Evolutionary conservation across 1,140 invertebrate species (phyloP).

Genomic region (Drosophila sechellia): DNA sequence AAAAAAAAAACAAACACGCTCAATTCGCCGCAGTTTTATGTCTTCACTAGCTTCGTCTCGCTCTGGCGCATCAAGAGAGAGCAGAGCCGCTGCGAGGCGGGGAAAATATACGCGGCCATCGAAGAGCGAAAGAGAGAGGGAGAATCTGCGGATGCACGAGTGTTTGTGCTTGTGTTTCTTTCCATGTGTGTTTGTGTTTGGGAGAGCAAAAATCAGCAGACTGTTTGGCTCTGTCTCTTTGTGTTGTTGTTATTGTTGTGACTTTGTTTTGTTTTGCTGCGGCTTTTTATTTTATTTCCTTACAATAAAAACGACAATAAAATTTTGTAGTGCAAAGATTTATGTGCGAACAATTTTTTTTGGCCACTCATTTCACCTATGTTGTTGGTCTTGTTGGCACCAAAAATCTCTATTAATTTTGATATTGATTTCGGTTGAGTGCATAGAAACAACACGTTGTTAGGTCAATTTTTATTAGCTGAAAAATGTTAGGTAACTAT

Average conservation of each 20-base stretch:
- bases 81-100: constrained; percentile 24
- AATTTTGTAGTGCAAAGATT: constrained; percentile 82
- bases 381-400: constrained; percentile 18
- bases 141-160: background rate
- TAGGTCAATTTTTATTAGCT: background rate
- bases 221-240: constrained; percentile 67
- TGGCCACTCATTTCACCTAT: constrained; percentile 14
- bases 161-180: too few species aligned
- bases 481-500: background rate
- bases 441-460: background rate
- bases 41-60: constrained; percentile 59
- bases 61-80: constrained; percentile 17
- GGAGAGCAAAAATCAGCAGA: constrained; percentile 44
- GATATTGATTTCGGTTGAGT: constrained; percentile 27
- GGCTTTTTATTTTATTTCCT: constrained; percentile 57
- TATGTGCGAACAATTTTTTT: constrained; percentile 76
- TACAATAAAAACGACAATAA: constrained; percentile 83
- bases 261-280: constrained; percentile 26
- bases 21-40: constrained; percentile 59
- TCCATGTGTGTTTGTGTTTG: constrained; percentile 6
- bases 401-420: constrained; percentile 59
- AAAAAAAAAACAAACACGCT: constrained; percentile 23
- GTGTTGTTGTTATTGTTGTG: constrained; percentile 31
- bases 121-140: constrained; percentile 25
- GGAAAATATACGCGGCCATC: constrained; percentile 37